These are phyloP conservation scores for Drosophila recens DNA, from an alignment of 2,888 invertebrate species.

Conservation along the genomic window DNA sequence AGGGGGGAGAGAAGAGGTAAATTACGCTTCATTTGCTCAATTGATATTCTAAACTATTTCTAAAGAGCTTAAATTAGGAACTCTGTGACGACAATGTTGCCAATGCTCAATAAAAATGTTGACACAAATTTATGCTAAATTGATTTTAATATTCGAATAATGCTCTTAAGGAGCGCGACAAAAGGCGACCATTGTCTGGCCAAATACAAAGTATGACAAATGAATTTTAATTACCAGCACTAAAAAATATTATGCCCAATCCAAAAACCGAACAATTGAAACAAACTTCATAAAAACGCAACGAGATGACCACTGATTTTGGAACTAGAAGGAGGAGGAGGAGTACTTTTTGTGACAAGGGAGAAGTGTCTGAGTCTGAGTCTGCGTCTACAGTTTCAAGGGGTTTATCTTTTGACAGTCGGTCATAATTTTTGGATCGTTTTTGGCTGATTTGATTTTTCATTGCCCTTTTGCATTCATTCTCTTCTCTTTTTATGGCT, in stretches of 20 bases:
- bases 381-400: constrained; percentile 50
- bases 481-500: constrained; percentile 57
- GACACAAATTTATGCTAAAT: constrained; percentile 69
- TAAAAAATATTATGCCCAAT: constrained; percentile 53
- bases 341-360: not conserved
- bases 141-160: constrained; percentile 67
- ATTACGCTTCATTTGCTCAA: constrained; percentile 52
- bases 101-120: constrained; percentile 39
- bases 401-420: constrained; percentile 70
- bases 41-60: constrained; percentile 40
- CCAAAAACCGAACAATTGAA: constrained; percentile 56
- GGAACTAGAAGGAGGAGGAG: constrained; percentile 7
- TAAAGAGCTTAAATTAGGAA: constrained; percentile 7
- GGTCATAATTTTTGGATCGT: constrained; percentile 72
- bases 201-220: constrained; percentile 73
- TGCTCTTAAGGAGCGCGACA: constrained; percentile 16
- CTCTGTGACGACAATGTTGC: constrained; percentile 43
- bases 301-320: constrained; percentile 51
- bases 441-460: constrained; percentile 78
- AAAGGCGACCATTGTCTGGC: constrained; percentile 49
- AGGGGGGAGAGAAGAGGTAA: constrained; percentile 11
- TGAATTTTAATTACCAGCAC: constrained; percentile 74
- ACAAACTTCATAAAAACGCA: constrained; percentile 54
- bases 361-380: constrained; percentile 28
- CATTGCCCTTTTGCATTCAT: constrained; percentile 60